Evolutionary conservation across 2,113 vertebrate species (phyloP).

Genomic region (Uropsilus gracilis): DNA sequence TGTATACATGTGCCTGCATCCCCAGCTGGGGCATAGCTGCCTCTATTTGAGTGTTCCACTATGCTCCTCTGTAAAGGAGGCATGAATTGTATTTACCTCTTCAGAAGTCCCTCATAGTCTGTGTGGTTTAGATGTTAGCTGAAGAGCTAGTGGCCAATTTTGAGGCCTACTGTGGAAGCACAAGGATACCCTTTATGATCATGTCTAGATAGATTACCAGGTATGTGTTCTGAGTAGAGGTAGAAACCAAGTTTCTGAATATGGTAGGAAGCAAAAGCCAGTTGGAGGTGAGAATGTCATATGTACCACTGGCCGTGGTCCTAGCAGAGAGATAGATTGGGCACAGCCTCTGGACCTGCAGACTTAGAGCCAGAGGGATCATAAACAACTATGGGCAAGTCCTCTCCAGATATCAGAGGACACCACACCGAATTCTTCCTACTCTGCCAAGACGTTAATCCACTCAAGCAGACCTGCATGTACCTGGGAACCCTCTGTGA

Average conservation of each 20-base stretch:
- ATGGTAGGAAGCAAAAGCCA: neutral
- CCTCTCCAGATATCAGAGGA: neutral
- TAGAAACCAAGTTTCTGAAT: neutral
- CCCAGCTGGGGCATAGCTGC: neutral
- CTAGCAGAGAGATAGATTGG: neutral
- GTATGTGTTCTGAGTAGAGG: neutral
- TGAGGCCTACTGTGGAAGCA: rapidly evolving
- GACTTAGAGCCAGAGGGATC: neutral
- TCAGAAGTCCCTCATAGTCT: neutral
- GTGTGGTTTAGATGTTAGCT: neutral
- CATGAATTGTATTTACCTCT: neutral
- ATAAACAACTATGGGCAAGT: neutral
- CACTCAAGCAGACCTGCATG: neutral
- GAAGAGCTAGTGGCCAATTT: neutral
- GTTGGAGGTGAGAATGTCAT: neutral
- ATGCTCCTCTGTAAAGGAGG: neutral
- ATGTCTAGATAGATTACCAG: neutral
- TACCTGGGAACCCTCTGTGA: neutral
- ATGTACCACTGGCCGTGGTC: neutral
- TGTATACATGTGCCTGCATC: rapidly evolving
- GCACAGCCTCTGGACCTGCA: neutral
- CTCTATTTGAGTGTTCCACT: neutral
- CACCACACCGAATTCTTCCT: neutral
- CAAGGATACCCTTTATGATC: neutral
- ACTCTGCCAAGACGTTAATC: rapidly evolving